These are phyloP conservation scores for Ianthella basta DNA, from an alignment of 37 sponge, comb jelly and placozoan genomes.

Conservation along the genomic window DNA sequence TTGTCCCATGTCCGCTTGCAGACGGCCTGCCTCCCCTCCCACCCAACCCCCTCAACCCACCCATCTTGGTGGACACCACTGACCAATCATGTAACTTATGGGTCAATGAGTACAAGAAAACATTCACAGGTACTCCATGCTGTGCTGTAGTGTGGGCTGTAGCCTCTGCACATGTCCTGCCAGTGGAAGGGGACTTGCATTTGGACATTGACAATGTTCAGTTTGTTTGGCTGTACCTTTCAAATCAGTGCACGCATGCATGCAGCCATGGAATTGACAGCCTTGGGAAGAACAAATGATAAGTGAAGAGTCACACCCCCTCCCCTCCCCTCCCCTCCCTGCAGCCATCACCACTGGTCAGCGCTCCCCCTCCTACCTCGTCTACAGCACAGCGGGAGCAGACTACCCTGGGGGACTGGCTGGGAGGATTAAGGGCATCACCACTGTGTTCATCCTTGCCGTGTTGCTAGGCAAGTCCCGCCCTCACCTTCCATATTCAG, in stretches of 20 bases:
- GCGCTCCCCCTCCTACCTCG: slow-evolving; percentile 40
- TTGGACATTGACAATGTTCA: too few relatives aligned
- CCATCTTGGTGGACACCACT: neutral
- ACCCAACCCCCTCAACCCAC: slow-evolving; percentile 19
- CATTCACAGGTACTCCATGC: slow-evolving; percentile 36
- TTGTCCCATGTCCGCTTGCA: too few relatives aligned
- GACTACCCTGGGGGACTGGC: slow-evolving; percentile 52
- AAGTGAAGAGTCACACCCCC: too few relatives aligned
- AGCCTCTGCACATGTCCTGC: too few relatives aligned
- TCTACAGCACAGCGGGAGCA: slow-evolving; percentile 52
- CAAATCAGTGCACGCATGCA: too few relatives aligned
- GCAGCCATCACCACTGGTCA: slow-evolving; percentile 46
- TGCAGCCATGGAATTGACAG: too few relatives aligned
- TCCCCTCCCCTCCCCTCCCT: neutral
- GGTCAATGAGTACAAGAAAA: slow-evolving; percentile 54
- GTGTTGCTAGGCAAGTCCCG: slow-evolving; percentile 46
- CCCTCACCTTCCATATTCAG: too few relatives aligned
- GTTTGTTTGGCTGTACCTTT: too few relatives aligned
- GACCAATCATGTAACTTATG: slow-evolving; percentile 45
- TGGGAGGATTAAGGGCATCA: slow-evolving; percentile 51
- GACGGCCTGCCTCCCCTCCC: slow-evolving; percentile 3
- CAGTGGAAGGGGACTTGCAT: too few relatives aligned
- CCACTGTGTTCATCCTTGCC: slow-evolving; percentile 65
- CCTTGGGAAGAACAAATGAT: too few relatives aligned
- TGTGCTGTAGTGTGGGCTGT: too few relatives aligned